Evolutionary conservation across 2,113 vertebrate genomes (phyloP).

Genomic region (Oxyura jamaicensis): DNA sequence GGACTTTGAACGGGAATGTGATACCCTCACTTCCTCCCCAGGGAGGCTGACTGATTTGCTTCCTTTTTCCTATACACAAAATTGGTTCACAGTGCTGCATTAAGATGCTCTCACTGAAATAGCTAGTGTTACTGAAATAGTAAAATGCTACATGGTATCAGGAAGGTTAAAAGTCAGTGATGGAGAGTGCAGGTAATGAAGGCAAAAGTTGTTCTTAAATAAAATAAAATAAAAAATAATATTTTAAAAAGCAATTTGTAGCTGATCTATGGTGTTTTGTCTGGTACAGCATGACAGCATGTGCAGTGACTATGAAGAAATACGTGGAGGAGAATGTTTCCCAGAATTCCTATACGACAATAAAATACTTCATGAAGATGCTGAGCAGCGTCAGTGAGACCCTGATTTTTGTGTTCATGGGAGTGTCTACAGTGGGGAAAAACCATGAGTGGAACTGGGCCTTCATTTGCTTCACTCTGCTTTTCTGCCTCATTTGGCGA

Average conservation of each 20-base stretch:
- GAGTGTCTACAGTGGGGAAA: slow-evolving; percentile 91
- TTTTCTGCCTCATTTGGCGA: slow-evolving; percentile 90
- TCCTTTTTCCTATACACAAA: background rate
- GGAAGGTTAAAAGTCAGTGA: background rate
- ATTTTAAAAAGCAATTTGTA: background rate
- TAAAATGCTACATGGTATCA: background rate
- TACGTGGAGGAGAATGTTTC: slow-evolving; percentile 96
- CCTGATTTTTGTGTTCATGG: slow-evolving; percentile 96
- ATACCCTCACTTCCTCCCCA: background rate
- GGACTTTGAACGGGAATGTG: slow-evolving; percentile 11
- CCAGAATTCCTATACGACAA: slow-evolving; percentile 92
- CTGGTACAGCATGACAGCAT: slow-evolving; percentile 87
- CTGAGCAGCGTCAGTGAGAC: slow-evolving; percentile 92
- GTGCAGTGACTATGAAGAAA: slow-evolving; percentile 96
- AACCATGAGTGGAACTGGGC: slow-evolving; percentile 96
- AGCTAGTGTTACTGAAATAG: background rate
- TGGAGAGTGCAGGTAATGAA: background rate
- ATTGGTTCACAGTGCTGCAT: background rate
- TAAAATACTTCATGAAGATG: slow-evolving; percentile 97
- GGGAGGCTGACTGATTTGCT: background rate
- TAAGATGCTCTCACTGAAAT: background rate
- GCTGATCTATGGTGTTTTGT: background rate
- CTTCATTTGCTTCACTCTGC: slow-evolving; percentile 89
- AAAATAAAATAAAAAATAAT: background rate
- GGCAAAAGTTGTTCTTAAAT: background rate